These are phyloP conservation scores for Aselliscus stoliczkanus DNA, from an alignment of 2,797 vertebrate genomes.

Conservation along the genomic window DNA sequence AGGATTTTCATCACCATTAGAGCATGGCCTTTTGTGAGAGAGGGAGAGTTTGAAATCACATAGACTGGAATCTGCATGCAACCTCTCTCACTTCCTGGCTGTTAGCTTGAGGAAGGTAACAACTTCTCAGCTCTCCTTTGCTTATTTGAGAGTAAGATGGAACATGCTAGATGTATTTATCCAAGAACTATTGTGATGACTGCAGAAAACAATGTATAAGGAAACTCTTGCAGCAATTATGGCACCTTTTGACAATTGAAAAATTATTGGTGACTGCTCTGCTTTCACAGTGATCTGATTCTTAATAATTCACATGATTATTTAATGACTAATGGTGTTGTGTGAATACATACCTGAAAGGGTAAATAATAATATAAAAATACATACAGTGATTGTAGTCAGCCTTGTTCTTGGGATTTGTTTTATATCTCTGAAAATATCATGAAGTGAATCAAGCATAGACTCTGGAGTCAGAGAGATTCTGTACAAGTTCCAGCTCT, in stretches of 20 bases:
- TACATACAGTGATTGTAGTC: background rate
- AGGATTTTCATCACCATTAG: background rate
- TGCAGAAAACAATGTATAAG: background rate
- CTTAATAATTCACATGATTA: background rate
- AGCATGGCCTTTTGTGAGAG: background rate
- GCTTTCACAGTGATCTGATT: background rate
- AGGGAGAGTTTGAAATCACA: background rate
- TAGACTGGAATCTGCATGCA: background rate
- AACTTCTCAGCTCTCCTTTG: background rate
- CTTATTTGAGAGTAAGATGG: background rate
- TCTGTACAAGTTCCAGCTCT: background rate
- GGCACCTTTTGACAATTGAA: background rate
- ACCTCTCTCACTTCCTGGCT: background rate
- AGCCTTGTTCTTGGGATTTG: background rate
- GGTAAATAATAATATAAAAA: background rate
- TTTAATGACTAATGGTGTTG: background rate
- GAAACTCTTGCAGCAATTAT: background rate
- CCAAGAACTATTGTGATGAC: background rate
- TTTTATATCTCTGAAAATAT: background rate
- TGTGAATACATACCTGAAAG: background rate
- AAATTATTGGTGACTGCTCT: background rate
- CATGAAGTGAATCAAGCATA: background rate
- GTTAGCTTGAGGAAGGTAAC: background rate
- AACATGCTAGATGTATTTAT: background rate
- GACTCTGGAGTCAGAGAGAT: background rate